Conservation (phyloP, 1,140 invertebrate genomes). For the Drosophila takahashii region DNA sequence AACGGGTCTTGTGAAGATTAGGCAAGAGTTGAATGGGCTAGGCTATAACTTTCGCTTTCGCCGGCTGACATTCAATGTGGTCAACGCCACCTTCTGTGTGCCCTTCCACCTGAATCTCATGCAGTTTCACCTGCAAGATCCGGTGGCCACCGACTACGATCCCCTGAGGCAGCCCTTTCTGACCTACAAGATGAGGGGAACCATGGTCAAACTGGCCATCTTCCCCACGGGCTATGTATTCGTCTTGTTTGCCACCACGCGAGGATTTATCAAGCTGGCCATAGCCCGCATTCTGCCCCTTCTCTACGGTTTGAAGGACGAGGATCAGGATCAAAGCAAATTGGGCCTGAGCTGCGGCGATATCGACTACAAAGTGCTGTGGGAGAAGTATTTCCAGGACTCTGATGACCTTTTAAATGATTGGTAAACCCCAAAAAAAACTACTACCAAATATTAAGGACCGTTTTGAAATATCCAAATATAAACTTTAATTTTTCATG, state of each 20-base stretch:
- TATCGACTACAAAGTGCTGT: constrained; percentile 48
- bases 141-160: not conserved
- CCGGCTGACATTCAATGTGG: constrained; percentile 30
- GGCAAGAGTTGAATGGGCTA: constrained; percentile 2
- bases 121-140: not conserved
- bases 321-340: not conserved
- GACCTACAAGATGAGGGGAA: constrained; percentile 7
- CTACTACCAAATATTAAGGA: no score
- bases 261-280: constrained; percentile 5
- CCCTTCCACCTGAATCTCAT: constrained; percentile 46
- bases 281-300: constrained; percentile 42
- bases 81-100: constrained; percentile 63
- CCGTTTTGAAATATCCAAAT: not conserved
- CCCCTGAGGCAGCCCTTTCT: constrained; percentile 33
- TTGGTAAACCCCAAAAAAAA: not conserved
- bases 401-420: constrained; percentile 14
- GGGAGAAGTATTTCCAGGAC: constrained; percentile 56
- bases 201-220: constrained; percentile 41
- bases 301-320: constrained; percentile 15
- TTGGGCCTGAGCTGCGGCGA: constrained; percentile 26
- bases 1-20: constrained; percentile 18
- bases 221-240: constrained; percentile 53
- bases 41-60: constrained; percentile 6
- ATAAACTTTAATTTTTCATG: constrained; percentile 38
- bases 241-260: constrained; percentile 25